Percentiles rank a stretch among this genome's conserved stretches.
These are phyloP conservation scores for Schizotus pectinicornis DNA, from an alignment of 2,888 invertebrate species.

Conservation along the genomic window DNA sequence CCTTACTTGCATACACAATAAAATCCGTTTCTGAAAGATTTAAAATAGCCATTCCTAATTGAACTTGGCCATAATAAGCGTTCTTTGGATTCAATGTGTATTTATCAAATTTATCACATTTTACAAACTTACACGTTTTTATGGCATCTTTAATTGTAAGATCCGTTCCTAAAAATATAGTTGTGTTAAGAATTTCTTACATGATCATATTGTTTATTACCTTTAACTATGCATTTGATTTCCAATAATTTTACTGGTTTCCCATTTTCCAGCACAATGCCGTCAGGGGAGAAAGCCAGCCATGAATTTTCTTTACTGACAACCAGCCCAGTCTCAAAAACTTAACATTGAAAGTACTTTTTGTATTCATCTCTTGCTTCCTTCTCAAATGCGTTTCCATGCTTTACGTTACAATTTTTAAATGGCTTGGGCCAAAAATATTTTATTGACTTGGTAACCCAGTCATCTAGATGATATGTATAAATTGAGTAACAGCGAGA, in stretches of 20 bases:
- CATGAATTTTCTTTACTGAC: conserved; percentile 35
- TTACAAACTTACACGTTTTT: neutral
- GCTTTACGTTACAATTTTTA: neutral
- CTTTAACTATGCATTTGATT: conserved; percentile 40
- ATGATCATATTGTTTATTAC: conserved; percentile 32
- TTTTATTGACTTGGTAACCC: conserved; percentile 4
- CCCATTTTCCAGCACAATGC: conserved; percentile 32
- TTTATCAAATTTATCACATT: neutral
- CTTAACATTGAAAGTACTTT: conserved; percentile 7
- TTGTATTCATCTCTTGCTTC: neutral
- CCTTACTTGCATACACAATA: conserved; percentile 16
- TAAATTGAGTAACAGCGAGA: conserved; percentile 34
- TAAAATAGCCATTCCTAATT: conserved; percentile 34
- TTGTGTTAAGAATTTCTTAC: neutral
- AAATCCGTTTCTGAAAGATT: conserved; percentile 28
- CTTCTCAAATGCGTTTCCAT: neutral
- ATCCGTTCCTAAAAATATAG: neutral
- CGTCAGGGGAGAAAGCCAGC: conserved; percentile 39
- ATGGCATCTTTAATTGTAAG: neutral
- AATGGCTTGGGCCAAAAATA: conserved; percentile 30
- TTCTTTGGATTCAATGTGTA: conserved; percentile 30
- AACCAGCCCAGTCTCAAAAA: conserved; percentile 35
- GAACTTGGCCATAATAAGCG: conserved; percentile 33
- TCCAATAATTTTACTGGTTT: conserved; percentile 35
- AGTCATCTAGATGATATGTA: conserved; percentile 35